phyloP scores from a whole-genome alignment of 2,797 vertebrate species.

The Sylvia borin region DNA sequence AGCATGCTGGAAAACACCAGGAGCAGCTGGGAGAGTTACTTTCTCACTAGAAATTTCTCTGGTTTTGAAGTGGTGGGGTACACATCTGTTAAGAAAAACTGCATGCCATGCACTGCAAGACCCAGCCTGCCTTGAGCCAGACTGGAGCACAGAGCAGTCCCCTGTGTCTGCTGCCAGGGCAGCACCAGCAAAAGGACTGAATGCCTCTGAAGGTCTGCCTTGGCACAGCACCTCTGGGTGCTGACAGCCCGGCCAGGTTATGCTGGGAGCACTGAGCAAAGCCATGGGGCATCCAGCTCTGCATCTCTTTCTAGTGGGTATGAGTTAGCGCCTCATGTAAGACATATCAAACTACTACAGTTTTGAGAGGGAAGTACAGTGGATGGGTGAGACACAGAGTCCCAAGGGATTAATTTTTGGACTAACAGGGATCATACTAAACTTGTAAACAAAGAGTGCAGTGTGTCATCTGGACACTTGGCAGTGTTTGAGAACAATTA shows the following conservation, averaged over 20 bases:
- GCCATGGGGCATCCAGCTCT: neutral
- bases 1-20: neutral
- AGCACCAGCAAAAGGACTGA: neutral
- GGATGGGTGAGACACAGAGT: neutral
- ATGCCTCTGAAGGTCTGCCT: neutral
- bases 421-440: neutral
- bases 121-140: neutral
- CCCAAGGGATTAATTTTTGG: neutral
- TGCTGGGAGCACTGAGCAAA: neutral
- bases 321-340: neutral
- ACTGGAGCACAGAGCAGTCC: neutral
- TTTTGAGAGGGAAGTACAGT: neutral
- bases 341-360: neutral
- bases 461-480: neutral
- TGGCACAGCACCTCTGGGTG: neutral
- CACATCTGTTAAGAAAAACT: neutral
- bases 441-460: neutral
- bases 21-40: neutral
- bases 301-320: neutral
- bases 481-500: neutral
- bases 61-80: neutral
- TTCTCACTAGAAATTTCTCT: neutral
- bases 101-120: neutral
- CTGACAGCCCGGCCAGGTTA: neutral
- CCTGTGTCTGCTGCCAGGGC: accelerated